Evolutionary conservation across 2,113 vertebrate genomes (phyloP), one percentile per base, ranked within the genome.

Genomic region (Haemorhous mexicanus): DNA sequence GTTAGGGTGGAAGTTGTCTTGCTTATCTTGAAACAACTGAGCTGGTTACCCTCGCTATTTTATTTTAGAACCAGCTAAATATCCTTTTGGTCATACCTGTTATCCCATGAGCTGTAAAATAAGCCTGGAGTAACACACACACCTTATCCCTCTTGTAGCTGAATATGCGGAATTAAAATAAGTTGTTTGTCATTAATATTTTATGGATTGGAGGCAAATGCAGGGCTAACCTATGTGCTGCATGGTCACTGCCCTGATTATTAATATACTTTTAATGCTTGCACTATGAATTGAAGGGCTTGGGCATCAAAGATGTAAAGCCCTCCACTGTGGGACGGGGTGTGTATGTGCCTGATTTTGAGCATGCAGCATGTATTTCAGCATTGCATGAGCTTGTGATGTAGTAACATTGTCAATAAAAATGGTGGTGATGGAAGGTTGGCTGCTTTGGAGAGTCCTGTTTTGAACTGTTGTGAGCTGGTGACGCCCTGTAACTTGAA

Each of bases 401-500:
- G 3, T 14, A 44, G n/a, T 58, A 41, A 55, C 0, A 0, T 43
- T 55, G 39, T 73, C 53, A 58, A 21, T 62, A 73, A 73, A 84
- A 66, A 39, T 9, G 2, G 2, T 39, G 49, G 13, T 50, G 24
- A 8, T 53, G 22, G 17, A 80, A 87, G 11, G 63, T 75, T 19
- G 20, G 9, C 59, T 83, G 41, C 44, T 43, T 41, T 62, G n/a
- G 55, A 43, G 58, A 55, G 41, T 35, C 17, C 15, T 62, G 59
- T 68, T 76, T 10, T 19, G 22, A 62, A 16, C 28, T 46, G 15
- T 23, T 39, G 11, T n/a, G 12, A 68, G 39, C 10, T n/a, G 37
- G 17, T 58, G 59, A 35, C 0, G 0, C 16, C 20, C 21, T 66
- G 32, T 49, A 32, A 21, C 68, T 69, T 0, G 0, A n/a, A 39